phyloP scores from a whole-genome alignment of 2,113 vertebrate genomes.

The Ptychochromis oligacanthus region DNA sequence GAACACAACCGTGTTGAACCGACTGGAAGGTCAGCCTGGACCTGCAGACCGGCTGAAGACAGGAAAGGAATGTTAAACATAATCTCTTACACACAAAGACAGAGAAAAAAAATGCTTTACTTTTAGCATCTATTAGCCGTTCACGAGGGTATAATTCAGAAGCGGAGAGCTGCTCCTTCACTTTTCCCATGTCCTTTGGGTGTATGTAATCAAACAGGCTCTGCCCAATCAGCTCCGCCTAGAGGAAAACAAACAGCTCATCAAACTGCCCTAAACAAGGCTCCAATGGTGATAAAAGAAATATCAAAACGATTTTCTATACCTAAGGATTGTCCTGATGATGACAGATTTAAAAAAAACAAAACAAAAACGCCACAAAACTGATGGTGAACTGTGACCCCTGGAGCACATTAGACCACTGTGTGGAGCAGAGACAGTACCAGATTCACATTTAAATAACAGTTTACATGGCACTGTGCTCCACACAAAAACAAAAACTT shows the following conservation, averaged over 20 bases:
- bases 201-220: conserved; percentile 93
- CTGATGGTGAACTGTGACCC: conserved; percentile 17
- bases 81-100: neutral
- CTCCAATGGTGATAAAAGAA: neutral
- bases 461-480: neutral
- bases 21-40: conserved; percentile 86
- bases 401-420: conserved; percentile 38
- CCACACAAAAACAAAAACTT: neutral
- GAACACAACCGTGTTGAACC: conserved; percentile 83
- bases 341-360: neutral
- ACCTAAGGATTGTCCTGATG: conserved; percentile 4
- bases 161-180: conserved; percentile 91
- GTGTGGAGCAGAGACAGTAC: neutral
- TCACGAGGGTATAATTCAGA: conserved; percentile 87
- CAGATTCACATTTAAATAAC: neutral
- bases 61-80: conserved; percentile 16
- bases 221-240: conserved; percentile 90
- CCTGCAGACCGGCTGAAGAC: conserved; percentile 86
- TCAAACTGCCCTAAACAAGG: conserved; percentile 10
- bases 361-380: neutral
- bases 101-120: conserved; percentile 74
- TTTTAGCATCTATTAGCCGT: conserved; percentile 90
- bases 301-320: conserved; percentile 5
- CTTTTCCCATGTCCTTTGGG: conserved; percentile 93
- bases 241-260: conserved; percentile 25